Percentiles rank a stretch among this genome's conserved stretches.
These are phyloP conservation scores for Eupleurogrammus muticus DNA, from an alignment of 2,797 vertebrate genomes.

Conservation along the genomic window DNA sequence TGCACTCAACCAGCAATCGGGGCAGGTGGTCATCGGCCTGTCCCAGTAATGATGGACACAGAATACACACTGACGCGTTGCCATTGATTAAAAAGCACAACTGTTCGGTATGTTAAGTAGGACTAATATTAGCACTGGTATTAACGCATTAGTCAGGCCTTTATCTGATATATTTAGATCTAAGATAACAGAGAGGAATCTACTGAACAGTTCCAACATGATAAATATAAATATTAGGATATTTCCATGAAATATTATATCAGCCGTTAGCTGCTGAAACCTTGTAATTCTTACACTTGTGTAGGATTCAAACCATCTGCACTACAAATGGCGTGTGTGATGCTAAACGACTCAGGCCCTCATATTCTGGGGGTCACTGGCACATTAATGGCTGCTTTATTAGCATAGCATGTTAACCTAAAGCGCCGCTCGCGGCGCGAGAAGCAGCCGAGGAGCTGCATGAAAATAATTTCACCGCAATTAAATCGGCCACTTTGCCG, in stretches of 20 bases:
- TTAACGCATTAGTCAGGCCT: conserved; percentile 15
- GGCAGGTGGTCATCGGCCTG: neutral
- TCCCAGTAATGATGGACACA: neutral
- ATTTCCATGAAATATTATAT: neutral
- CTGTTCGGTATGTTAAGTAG: conserved; percentile 13
- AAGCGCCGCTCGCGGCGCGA: conserved; percentile 29
- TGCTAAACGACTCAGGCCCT: conserved; percentile 38
- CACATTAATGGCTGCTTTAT: conserved; percentile 51
- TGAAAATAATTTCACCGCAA: conserved; percentile 61
- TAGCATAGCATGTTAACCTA: conserved; percentile 49
- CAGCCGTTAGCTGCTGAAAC: neutral
- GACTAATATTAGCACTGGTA: conserved; percentile 29
- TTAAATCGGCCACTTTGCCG: conserved; percentile 55
- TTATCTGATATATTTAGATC: conserved; percentile 34
- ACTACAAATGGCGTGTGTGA: conserved; percentile 24
- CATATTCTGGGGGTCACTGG: conserved; percentile 29
- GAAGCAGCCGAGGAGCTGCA: conserved; percentile 49
- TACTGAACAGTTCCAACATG: neutral
- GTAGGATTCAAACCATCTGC: neutral
- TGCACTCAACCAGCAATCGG: neutral
- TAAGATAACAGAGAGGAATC: neutral
- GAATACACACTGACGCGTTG: conserved; percentile 11
- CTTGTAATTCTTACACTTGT: neutral
- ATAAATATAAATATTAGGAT: neutral
- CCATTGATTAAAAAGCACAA: conserved; percentile 1